Evolutionary conservation across 2,113 vertebrate genomes (phyloP).

Genomic region (Hemiscyllium ocellatum): DNA sequence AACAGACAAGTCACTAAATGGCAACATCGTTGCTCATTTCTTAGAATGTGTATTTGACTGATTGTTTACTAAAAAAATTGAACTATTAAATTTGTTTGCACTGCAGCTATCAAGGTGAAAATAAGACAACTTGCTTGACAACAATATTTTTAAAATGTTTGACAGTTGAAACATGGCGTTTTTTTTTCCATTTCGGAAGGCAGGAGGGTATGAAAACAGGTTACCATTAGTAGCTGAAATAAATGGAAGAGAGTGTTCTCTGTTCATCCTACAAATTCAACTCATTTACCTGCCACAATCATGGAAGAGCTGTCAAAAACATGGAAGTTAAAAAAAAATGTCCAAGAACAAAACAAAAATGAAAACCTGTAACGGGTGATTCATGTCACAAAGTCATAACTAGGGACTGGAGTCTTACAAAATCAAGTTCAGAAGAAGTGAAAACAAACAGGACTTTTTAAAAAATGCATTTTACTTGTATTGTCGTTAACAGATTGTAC

Average conservation of each 20-base stretch:
- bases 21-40: neutral
- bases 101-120: neutral
- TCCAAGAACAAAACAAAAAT: neutral
- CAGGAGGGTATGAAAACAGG: neutral
- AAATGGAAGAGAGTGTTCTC: neutral
- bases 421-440: neutral
- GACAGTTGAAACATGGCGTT: neutral
- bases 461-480: slow-evolving; percentile 1
- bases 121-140: neutral
- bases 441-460: neutral
- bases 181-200: neutral
- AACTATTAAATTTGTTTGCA: neutral
- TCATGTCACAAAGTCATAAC: neutral
- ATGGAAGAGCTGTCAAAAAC: neutral
- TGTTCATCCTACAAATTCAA: neutral
- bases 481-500: neutral
- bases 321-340: neutral
- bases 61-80: neutral
- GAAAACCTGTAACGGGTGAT: neutral
- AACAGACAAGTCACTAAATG: neutral
- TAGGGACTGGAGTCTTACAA: neutral
- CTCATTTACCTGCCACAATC: neutral
- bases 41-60: neutral
- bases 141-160: neutral
- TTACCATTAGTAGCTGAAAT: neutral